phyloP scores from a whole-genome alignment of 2,888 invertebrate genomes.

The Chymomyza caudatula region DNA sequence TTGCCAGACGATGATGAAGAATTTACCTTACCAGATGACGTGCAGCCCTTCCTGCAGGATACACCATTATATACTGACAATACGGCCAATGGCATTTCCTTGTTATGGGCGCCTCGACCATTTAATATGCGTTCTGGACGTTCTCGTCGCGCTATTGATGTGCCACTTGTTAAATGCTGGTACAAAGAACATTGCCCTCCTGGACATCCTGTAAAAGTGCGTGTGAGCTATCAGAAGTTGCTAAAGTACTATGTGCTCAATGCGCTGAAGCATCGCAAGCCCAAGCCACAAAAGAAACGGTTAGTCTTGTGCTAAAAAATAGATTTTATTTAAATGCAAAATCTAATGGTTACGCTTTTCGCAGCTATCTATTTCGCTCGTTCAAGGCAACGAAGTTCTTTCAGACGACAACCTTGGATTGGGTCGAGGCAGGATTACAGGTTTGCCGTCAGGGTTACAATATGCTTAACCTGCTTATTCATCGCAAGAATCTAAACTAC shows the following conservation, averaged over 20 bases:
- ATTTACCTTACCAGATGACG: conserved; percentile 92
- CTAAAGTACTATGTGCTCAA: conserved; percentile 99
- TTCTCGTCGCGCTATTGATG: conserved; percentile 95
- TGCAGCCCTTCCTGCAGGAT: conserved; percentile 95
- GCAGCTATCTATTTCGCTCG: conserved; percentile 95
- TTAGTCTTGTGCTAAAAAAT: conserved; percentile 58
- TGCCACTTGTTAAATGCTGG: conserved; percentile 98
- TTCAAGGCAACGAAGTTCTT: conserved; percentile 99
- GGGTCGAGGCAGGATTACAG: conserved; percentile 99
- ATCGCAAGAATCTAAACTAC: conserved; percentile 99
- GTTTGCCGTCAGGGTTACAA: conserved; percentile 99
- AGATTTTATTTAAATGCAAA: not conserved
- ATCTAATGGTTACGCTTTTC: not conserved
- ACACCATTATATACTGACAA: conserved; percentile 98
- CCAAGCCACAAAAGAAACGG: conserved; percentile 99
- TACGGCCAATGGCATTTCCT: conserved; percentile 98
- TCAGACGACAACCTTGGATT: conserved; percentile 99
- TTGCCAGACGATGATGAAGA: conserved; percentile 96
- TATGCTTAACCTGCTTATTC: conserved; percentile 99
- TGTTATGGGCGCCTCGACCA: conserved; percentile 98
- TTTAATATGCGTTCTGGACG: conserved; percentile 98
- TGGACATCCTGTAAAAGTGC: conserved; percentile 98
- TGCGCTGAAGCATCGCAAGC: conserved; percentile 96
- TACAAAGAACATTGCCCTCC: conserved; percentile 96
- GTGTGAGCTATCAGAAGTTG: conserved; percentile 99